Evolutionary conservation across 2,113 vertebrate species (phyloP), one percentile per base, ranked within the genome.

Genomic region (Riparia riparia): DNA sequence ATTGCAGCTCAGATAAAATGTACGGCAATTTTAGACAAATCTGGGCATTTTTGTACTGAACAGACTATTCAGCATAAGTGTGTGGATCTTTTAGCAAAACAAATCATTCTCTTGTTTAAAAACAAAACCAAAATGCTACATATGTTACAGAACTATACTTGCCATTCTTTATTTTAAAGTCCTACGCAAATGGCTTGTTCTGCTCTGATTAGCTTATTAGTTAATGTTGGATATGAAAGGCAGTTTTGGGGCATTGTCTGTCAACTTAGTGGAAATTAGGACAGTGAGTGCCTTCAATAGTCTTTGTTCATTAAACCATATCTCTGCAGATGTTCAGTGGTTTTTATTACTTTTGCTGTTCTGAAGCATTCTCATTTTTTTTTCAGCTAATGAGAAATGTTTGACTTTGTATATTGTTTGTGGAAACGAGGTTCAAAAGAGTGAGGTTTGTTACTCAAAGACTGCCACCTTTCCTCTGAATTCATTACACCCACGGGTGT

Each of bases 151-250:
- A 94, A 79, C 90, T 31, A 21, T 87, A 93, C 51, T 90, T 97
- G 89, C 53, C 85, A 72, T 94, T 97, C 86, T 95, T 82, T 97
- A 68, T 93, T 97, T 97, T 95, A 86, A 97, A 97, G 90, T 96
- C 95, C 94, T 87, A 97, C 57, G 77, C 88, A 96, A 97, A 97
- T 91, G 95, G 90, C 86, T 97, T 96, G 96, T 98, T 98, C 97
- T 98, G 98, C 98, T 98, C 98, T 98, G 95, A 98, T 98, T 98
- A 98, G 96, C 97, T 97, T 97, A 98, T 98, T 98, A 96, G 96
- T 97, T 97, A 96, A 96, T 97, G 97, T 93, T 97, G 95, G 94
- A 97, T 98, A 91, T 98, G 95, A 97, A 98, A 97, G 91, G 97
- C 95, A 97, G 95, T 98, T 98, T 97, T 96, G 90, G 97, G 97